Base-by-base conservation (phyloP, 2,888 invertebrate genomes). In the Syritta pipiens region DNA sequence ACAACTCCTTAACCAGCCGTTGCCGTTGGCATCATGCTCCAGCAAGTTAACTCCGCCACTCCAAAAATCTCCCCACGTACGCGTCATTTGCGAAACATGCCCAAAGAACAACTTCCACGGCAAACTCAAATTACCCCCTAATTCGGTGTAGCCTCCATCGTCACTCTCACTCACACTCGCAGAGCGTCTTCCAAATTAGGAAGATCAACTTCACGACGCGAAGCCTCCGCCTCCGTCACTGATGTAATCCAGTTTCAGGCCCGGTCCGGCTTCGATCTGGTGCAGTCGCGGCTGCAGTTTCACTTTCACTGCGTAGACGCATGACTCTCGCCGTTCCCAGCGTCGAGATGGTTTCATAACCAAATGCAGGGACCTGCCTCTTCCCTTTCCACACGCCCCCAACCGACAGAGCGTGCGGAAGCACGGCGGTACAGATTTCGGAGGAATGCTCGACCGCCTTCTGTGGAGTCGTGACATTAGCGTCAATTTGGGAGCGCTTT, bases 391-490 rank as follows among this genome's bases (percentile, higher is more conserved):
- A n/a, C 12, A 19, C 7, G n/a, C 6, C 12, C 42, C 42, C n/a
- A n/a, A n/a, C n/a, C n/a, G n/a, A 42, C 42, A 28, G 42, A 10
- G 5, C 9, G n/a, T 22, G 20, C 20, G 10, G 10, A 12, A 20
- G 20, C 20, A 46, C 12, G 17, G 48, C 74, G 60, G 46, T 17
- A 17, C 59, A 53, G 28, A 37, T 59, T 59, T 67, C 60, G 51
- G 46, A 17, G 5, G 35, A 7, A 32, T n/a, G n/a, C n/a, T n/a
- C n/a, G n/a, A n/a, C n/a, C n/a, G n/a, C 37, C 46, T 72, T 67
- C 67, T 67, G 67, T 67, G 53, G 30, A 67, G 53, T 67, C 74
- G 74, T 75, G 74, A 67, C 22, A 53, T 75, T 60, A 75, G 51
- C 59, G 59, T 67, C 46, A 51, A 74, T 74, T 74, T 74, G 57